These are phyloP conservation scores for Teleopsis dalmanni DNA, from an alignment of 1,140 invertebrate genomes.

Conservation along the genomic window DNA sequence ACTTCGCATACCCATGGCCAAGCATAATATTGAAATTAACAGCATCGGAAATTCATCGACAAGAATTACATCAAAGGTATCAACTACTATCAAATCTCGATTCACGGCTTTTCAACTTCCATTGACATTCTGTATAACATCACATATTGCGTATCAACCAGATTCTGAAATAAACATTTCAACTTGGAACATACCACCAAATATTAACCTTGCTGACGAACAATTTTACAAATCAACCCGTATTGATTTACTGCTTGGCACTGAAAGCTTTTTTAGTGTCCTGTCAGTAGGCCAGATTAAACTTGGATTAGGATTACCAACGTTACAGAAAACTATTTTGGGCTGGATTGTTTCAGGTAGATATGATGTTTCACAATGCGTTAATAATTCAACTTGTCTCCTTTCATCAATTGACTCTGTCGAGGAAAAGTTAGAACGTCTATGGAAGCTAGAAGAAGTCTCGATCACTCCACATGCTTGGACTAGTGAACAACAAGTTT, in stretches of 20 bases:
- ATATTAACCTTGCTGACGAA: not conserved
- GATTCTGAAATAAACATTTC: constrained; percentile 5
- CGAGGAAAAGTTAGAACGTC: not conserved
- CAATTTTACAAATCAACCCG: not conserved
- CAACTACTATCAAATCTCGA: not conserved
- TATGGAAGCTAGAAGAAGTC: not conserved
- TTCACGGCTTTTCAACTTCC: not conserved
- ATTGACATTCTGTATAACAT: not conserved
- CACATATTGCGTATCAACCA: constrained; percentile 1
- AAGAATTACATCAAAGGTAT: not conserved
- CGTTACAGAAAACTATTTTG: not conserved
- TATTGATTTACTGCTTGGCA: constrained; percentile 4
- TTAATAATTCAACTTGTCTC: not conserved
- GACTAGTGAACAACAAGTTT: not conserved
- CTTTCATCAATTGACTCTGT: not conserved
- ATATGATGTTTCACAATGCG: too few species aligned
- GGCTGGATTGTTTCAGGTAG: too few species aligned
- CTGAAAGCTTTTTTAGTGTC: constrained; percentile 12
- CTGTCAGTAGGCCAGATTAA: constrained; percentile 11
- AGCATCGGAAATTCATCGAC: not conserved
- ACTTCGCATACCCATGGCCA: too few species aligned
- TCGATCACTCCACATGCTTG: not conserved
- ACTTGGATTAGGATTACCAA: constrained; percentile 2
- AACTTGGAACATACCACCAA: not conserved
- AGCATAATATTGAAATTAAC: not conserved